Evolutionary conservation across 2,113 vertebrate species (phyloP).

Genomic region (Lophura nycthemera): DNA sequence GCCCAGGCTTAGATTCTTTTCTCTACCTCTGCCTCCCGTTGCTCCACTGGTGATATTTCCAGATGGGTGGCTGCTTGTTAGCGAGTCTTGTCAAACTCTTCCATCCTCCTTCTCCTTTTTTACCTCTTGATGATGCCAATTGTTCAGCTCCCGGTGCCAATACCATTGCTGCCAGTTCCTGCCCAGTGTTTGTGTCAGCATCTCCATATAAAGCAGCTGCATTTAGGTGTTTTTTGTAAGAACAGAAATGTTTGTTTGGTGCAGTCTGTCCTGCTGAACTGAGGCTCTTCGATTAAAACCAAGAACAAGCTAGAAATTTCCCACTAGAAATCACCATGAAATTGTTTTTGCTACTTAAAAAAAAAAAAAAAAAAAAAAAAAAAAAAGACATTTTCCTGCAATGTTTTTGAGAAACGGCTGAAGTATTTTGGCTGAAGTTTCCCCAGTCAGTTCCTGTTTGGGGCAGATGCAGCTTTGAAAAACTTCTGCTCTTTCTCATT

Average conservation of each 20-base stretch:
- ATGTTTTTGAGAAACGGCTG: background rate
- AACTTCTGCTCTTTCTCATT: slow-evolving; percentile 26
- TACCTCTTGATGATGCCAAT: background rate
- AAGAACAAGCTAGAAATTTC: background rate
- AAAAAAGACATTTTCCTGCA: background rate
- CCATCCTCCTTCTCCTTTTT: background rate
- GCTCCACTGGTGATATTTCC: background rate
- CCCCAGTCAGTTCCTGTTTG: background rate
- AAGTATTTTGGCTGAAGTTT: slow-evolving; percentile 18
- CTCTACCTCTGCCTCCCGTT: background rate
- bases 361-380: background rate
- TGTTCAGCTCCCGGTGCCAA: background rate
- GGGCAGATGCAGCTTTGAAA: background rate
- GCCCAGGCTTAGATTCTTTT: background rate
- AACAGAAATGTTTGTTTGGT: background rate
- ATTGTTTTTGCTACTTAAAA: background rate
- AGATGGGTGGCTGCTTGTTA: background rate
- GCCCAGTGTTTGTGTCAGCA: background rate
- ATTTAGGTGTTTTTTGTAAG: background rate
- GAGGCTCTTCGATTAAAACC: background rate
- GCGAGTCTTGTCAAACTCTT: background rate
- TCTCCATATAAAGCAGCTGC: background rate
- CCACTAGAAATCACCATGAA: background rate
- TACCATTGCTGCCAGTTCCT: background rate
- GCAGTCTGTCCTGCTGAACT: background rate